These are phyloP conservation scores for Cepaea hortensis DNA, from an alignment of 2,888 invertebrate species.

Conservation along the genomic window DNA sequence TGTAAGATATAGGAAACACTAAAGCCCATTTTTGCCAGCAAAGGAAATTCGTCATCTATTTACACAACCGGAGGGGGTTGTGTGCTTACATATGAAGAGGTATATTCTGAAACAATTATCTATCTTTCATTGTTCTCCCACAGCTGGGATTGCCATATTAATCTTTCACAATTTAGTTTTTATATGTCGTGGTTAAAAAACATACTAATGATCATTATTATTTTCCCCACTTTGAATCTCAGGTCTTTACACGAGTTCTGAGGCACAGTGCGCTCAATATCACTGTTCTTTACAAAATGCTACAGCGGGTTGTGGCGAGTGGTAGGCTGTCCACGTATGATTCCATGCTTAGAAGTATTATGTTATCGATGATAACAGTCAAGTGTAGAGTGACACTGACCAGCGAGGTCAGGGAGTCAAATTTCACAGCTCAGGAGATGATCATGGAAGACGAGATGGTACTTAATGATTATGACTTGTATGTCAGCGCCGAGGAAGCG, in stretches of 20 bases:
- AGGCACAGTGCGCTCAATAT: background rate
- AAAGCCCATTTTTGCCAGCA: too few species aligned
- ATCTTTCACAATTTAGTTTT: too few species aligned
- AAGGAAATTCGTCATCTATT: too few species aligned
- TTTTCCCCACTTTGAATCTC: background rate
- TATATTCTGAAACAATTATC: too few species aligned
- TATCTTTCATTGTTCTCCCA: too few species aligned
- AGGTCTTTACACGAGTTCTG: constrained; percentile 7
- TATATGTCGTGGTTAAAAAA: too few species aligned
- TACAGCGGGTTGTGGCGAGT: background rate
- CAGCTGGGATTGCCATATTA: too few species aligned
- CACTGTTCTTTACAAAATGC: background rate
- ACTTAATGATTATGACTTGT: constrained; percentile 2
- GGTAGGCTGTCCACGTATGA: background rate
- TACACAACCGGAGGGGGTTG: too few species aligned
- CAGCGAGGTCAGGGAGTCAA: background rate
- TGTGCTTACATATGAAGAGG: too few species aligned
- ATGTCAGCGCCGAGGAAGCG: background rate
- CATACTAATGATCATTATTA: too few species aligned
- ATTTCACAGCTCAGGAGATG: constrained; percentile 6
- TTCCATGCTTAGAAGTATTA: background rate
- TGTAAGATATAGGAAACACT: too few species aligned
- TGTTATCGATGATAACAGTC: background rate
- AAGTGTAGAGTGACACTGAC: constrained; percentile 13
- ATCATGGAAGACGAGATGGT: background rate